Conservation (phyloP, 2,797 vertebrate genomes). For the Valencia hispanica region DNA sequence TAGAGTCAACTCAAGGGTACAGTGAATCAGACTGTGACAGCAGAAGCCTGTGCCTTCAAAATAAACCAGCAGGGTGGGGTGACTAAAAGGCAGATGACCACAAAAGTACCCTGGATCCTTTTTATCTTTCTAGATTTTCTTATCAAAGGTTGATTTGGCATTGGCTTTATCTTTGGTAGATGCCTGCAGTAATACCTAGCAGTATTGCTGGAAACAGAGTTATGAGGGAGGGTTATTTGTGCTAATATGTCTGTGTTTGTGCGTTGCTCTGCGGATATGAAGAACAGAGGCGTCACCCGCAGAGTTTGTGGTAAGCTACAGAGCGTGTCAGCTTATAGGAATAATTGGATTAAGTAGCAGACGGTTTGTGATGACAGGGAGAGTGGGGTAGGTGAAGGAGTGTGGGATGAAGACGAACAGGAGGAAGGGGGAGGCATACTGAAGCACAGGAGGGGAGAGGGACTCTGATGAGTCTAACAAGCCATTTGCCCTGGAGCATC, state of each 20-base stretch:
- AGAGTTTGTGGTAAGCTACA: slow-evolving; percentile 67
- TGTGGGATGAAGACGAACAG: slow-evolving; percentile 26
- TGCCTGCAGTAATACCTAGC: slow-evolving; percentile 4
- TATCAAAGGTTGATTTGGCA: slow-evolving; percentile 19
- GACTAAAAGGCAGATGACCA: too few species aligned
- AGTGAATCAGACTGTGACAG: slow-evolving; percentile 68
- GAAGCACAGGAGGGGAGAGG: slow-evolving; percentile 38
- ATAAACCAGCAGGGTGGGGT: not conserved
- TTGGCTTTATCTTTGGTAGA: slow-evolving; percentile 21
- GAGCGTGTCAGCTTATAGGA: slow-evolving; percentile 80
- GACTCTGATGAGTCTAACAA: slow-evolving; percentile 70
- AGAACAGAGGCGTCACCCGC: slow-evolving; percentile 41
- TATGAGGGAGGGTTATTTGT: slow-evolving; percentile 2
- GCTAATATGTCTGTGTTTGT: slow-evolving; percentile 17
- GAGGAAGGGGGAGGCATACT: slow-evolving; percentile 29
- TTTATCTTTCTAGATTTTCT: slow-evolving; percentile 12
- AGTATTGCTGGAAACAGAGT: not conserved
- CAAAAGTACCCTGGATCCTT: not conserved
- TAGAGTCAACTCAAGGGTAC: slow-evolving; percentile 59
- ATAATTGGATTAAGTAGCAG: slow-evolving; percentile 83
- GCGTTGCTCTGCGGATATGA: slow-evolving; percentile 25
- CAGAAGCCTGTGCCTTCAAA: slow-evolving; percentile 35
- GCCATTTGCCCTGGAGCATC: slow-evolving; percentile 52
- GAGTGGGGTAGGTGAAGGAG: slow-evolving; percentile 29
- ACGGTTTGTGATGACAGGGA: slow-evolving; percentile 70